These are phyloP conservation scores for Ophiothrix spiculata DNA, from an alignment of 35 echinoderm and acorn worm genomes.

Conservation along the genomic window DNA sequence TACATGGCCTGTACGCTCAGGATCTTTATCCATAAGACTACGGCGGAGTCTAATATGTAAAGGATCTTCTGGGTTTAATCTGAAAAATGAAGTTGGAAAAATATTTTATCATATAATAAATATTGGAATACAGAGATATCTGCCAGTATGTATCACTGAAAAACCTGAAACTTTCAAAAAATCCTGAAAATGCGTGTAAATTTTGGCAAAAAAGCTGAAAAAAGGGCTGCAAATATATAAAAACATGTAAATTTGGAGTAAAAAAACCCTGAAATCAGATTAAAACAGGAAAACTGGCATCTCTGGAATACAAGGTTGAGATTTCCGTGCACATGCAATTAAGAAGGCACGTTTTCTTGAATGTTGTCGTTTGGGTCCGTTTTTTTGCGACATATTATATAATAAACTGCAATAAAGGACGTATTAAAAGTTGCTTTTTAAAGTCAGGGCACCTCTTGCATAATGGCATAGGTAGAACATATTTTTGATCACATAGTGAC, in stretches of 20 bases:
- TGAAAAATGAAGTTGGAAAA: neutral
- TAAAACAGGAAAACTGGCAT: too few species aligned
- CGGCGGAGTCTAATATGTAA: conserved; percentile 68
- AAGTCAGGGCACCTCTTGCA: too few species aligned
- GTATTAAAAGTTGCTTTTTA: neutral
- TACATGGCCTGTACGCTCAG: conserved; percentile 64
- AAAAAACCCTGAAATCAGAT: too few species aligned
- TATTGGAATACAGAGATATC: conserved; percentile 2
- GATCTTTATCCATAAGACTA: conserved; percentile 60
- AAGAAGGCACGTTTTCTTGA: neutral
- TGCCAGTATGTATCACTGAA: too few species aligned
- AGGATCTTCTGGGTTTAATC: conserved; percentile 66
- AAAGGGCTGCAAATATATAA: too few species aligned
- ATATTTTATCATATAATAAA: neutral
- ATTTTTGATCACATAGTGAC: neutral
- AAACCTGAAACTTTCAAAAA: too few species aligned
- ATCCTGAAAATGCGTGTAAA: too few species aligned
- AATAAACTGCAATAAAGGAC: neutral
- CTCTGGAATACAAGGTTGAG: too few species aligned
- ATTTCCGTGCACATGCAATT: neutral
- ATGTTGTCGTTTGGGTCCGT: neutral
- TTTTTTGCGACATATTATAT: neutral
- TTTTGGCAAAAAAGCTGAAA: too few species aligned
- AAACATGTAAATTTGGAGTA: too few species aligned
- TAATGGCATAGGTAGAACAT: too few species aligned